Base-by-base conservation (phyloP, 2,797 vertebrate genomes). In the Xiphorhynchus erythropygius region DNA sequence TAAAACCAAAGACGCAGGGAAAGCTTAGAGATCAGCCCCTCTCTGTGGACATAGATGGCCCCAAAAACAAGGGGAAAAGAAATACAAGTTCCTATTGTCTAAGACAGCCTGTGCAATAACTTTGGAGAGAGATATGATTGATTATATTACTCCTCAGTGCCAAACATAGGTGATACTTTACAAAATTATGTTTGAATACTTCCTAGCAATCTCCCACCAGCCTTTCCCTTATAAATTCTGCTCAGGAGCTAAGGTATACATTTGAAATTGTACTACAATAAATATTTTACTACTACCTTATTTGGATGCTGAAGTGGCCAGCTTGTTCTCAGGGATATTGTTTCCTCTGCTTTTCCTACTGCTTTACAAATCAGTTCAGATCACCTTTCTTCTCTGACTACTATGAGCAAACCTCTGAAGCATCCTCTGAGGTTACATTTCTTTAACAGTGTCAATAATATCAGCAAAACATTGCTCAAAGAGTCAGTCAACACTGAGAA, bases 301-400 rank as follows among this genome's bases (percentile, higher is more conserved):
- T 81, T 76, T 84, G 56, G 57, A 57, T 30, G 24, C 2, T 35
- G 32, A 89, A 90, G 25, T 46, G 39, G 16, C 5, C 21, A 59
- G 9, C 21, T 68, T 89, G 23, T 46, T 63, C n/a, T 62, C n/a
- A 39, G 33, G 21, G 28, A 33, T 30, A 39, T 7, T 50, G 6
- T 37, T 41, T 44, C 11, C 11, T 12, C 13, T 41, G 21, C 28
- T 83, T 16, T 70, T 87, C 9, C 12, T 83, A 19, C 19, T n/a
- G 37, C 18, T 87, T 93, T 64, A 74, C 75, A 87, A 87, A 79
- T 69, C 46, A n/a, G 13, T 86, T 90, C 57, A 60, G 59, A 80
- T 50, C 10, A 50, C 41, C 37, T 93, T 74, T 77, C 14, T 74
- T 67, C 56, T 56, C 1, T 11, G 22, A 55, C n/a, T 68, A n/a